Evolutionary conservation across 2,797 vertebrate species (phyloP).

Genomic region (Urophycis tenuis): DNA sequence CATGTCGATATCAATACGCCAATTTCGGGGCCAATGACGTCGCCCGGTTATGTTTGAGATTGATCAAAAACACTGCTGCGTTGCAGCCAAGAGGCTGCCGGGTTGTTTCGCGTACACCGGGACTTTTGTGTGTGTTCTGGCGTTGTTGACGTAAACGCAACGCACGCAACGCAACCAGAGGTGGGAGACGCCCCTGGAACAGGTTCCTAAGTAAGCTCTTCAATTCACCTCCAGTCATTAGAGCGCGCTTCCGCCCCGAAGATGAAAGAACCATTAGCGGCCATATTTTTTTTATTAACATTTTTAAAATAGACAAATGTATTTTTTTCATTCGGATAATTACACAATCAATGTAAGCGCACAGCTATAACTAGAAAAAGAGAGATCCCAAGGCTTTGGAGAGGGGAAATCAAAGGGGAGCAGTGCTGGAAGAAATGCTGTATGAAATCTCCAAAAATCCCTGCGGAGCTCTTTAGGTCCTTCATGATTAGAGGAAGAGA

Average conservation of each 20-base stretch:
- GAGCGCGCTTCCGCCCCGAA: background rate
- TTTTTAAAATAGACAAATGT: conserved; percentile 1
- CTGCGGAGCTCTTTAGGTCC: conserved; percentile 10
- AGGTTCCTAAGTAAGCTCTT: background rate
- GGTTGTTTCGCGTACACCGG: background rate
- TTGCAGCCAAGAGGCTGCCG: background rate
- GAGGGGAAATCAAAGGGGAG: conserved; percentile 15
- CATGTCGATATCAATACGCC: background rate
- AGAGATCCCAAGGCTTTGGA: conserved; percentile 2
- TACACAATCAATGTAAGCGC: background rate
- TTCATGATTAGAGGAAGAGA: conserved; percentile 31
- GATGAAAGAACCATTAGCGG: background rate
- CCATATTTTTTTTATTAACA: background rate
- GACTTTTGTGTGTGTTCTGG: background rate
- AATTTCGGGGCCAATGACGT: background rate
- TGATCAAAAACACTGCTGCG: background rate
- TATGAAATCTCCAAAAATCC: conserved; percentile 12
- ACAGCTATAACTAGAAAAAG: conserved; percentile 2
- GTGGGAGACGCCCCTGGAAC: background rate
- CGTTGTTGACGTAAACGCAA: background rate
- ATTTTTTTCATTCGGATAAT: conserved; percentile 12
- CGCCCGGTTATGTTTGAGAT: background rate
- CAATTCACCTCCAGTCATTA: background rate
- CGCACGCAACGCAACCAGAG: background rate
- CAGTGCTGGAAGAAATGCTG: conserved; percentile 6